A percentile compares a stretch with the other conserved stretches of the same genome.
Conservation (phyloP, 2,888 invertebrate species). For the Galerucella nymphaeae region DNA sequence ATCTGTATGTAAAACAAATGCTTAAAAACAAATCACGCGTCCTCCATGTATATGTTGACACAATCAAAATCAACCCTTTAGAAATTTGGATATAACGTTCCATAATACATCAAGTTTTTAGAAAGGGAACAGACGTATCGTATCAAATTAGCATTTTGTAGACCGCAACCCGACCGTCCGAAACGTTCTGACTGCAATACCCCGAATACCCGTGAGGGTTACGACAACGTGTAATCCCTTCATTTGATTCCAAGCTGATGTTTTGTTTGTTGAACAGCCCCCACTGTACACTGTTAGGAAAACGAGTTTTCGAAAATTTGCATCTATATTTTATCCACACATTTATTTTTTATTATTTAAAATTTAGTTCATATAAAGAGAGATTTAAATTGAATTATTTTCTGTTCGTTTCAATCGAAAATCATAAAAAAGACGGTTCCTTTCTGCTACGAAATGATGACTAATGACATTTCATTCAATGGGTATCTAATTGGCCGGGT, state of each 20-base stretch:
- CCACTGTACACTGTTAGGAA: background rate
- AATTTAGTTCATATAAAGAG: background rate
- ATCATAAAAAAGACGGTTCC: conserved; percentile 23
- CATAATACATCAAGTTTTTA: conserved; percentile 21
- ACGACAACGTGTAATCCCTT: conserved; percentile 19
- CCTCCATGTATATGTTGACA: conserved; percentile 10
- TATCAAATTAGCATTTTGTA: conserved; percentile 24
- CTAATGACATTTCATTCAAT: conserved; percentile 34
- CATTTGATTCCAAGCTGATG: conserved; percentile 14
- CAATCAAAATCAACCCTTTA: conserved; percentile 12
- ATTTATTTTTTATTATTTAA: background rate
- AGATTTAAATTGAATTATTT: conserved; percentile 24
- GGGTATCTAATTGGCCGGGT: conserved; percentile 33
- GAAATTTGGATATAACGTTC: conserved; percentile 11
- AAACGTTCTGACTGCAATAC: conserved; percentile 12
- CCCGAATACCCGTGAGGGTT: too few relatives aligned
- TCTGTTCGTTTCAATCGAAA: conserved; percentile 16
- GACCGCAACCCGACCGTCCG: conserved; percentile 15
- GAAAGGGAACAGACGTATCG: conserved; percentile 21
- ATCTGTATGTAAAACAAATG: background rate
- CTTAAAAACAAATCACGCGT: conserved; percentile 17
- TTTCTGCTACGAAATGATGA: conserved; percentile 33
- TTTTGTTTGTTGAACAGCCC: background rate
- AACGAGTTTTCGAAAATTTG: background rate
- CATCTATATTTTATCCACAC: background rate